phyloP scores from a whole-genome alignment of 1,140 invertebrate genomes.

The Dendrolimus kikuchii region DNA sequence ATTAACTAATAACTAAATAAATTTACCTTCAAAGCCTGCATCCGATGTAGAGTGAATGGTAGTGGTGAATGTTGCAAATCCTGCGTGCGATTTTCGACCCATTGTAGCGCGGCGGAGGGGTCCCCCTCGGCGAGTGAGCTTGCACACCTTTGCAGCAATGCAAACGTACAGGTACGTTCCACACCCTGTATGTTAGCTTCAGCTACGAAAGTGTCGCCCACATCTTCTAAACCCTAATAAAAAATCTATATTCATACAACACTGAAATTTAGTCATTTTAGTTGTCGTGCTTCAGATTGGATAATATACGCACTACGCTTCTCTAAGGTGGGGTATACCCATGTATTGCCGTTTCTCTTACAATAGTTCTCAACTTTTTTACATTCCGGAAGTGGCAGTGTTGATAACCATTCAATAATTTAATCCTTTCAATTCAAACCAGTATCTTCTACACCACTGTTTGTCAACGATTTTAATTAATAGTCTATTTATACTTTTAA shows the following conservation, averaged over 20 bases:
- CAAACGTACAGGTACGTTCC: conserved; percentile 58
- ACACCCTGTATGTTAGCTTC: conserved; percentile 41
- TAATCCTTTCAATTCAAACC: too few species aligned
- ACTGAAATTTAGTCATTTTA: too few species aligned
- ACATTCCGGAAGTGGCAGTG: too few species aligned
- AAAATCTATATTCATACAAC: neutral
- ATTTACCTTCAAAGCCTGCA: conserved; percentile 45
- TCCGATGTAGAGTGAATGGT: conserved; percentile 72
- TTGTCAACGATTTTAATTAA: too few species aligned
- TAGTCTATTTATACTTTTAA: too few species aligned
- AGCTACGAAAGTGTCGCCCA: conserved; percentile 72
- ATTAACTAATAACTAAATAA: neutral
- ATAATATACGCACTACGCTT: too few species aligned
- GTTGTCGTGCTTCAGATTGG: too few species aligned
- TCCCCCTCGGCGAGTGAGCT: conserved; percentile 68
- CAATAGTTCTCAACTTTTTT: too few species aligned
- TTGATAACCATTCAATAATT: too few species aligned
- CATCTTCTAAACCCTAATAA: conserved; percentile 79
- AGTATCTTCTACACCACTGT: too few species aligned
- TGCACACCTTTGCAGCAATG: conserved; percentile 56
- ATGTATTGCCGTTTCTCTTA: too few species aligned
- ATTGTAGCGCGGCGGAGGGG: conserved; percentile 86
- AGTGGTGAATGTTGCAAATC: conserved; percentile 68
- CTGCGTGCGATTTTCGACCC: conserved; percentile 79
- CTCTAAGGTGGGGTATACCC: too few species aligned